A percentile compares a stretch with the other conserved stretches of the same genome.
These are phyloP conservation scores for Leptocoma aspasia DNA, from an alignment of 2,113 vertebrate genomes.

Conservation along the genomic window DNA sequence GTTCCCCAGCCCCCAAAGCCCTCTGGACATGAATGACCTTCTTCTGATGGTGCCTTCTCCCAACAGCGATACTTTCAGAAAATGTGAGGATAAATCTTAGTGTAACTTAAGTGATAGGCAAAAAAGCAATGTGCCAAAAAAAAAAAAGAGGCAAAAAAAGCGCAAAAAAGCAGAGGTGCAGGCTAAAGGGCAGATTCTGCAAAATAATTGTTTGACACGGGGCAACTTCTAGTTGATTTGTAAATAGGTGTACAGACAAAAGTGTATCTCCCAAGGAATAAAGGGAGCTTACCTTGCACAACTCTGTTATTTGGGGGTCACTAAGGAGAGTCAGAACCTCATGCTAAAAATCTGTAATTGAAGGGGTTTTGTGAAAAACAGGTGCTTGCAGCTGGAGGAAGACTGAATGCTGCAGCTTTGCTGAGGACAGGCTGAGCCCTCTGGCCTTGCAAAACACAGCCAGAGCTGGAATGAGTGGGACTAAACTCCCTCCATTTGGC, in stretches of 20 bases:
- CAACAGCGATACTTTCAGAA: neutral
- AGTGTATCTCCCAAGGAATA: neutral
- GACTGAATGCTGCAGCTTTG: neutral
- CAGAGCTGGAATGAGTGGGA: neutral
- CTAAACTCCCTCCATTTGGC: neutral
- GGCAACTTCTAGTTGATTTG: neutral
- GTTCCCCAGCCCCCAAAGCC: neutral
- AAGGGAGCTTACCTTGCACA: neutral
- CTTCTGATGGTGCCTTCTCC: neutral
- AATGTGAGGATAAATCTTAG: neutral
- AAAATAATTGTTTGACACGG: fast-evolving
- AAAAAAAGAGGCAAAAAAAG: no score
- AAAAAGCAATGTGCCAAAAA: neutral
- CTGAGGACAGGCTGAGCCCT: neutral
- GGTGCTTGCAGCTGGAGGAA: neutral
- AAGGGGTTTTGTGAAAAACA: neutral
- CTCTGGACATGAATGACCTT: neutral
- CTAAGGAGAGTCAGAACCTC: neutral
- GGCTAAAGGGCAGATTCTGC: neutral
- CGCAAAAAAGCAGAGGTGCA: neutral
- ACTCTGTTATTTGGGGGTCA: neutral
- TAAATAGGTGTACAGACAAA: neutral
- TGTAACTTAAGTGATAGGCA: neutral
- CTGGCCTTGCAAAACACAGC: neutral
- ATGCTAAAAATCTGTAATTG: neutral